Base-by-base conservation (phyloP, 2,113 vertebrate genomes). In the Paramisgurnus dabryanus region DNA sequence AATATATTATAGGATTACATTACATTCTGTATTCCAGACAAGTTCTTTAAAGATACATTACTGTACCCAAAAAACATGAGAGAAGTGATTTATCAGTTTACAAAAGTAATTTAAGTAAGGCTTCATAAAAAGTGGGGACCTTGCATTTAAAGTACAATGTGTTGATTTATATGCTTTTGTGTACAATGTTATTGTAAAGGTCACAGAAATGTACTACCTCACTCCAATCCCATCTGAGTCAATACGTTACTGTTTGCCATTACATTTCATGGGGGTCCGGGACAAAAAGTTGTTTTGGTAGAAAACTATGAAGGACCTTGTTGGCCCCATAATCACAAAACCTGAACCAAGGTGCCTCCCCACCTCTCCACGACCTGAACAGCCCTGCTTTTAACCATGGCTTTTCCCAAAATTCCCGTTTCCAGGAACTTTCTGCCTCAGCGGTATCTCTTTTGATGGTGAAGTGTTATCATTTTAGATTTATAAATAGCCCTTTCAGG, bases 401-500 rank as follows among this genome's bases (percentile, higher is more conserved):
- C 3, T 4, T 68, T 65, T 63, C 27, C 27, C 12, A 9, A 65
- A 67, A 27, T 43, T 17, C 7, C 70, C 11, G n/a, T 4, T 53
- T 70, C 53, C 49, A 74, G 66, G 58, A 43, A 63, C 47, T 8
- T 65, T 50, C 55, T 58, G 41, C 49, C 43, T 57, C 27, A 18
- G 45, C 13, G 53, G n/a, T 67, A 22, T 18, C 63, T 65, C 18
- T 74, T 65, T 50, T 63, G 34, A 63, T 64, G 50, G 34, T 6
- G 15, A 60, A 41, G 50, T 60, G 67, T 70, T 40, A 81, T 63
- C 58, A 27, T 65, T 39, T 53, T 43, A 60, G n/a, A 15, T 75
- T 76, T 40, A 53, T 64, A 76, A 10, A 40, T 58, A 55, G 39
- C 45, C 22, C n/a, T 74, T 7, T 45, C 7, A 57, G 39, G 18